Base-by-base conservation (phyloP, 2,888 invertebrate genomes). In the Microchrysa polita region DNA sequence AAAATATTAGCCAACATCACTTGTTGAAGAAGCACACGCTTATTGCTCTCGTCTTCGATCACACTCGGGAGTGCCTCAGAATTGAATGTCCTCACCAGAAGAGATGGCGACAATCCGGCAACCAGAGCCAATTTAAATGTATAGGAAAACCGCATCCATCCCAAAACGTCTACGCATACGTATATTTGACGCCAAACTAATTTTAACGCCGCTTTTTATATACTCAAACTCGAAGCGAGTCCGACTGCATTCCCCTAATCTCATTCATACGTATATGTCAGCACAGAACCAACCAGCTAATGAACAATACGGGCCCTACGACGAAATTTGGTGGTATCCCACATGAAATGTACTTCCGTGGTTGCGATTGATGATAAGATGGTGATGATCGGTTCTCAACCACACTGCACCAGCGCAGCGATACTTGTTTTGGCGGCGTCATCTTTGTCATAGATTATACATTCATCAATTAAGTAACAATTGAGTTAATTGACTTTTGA, bases 391-490 rank as follows among this genome's bases (percentile, higher is more conserved):
- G 1, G 20, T 7, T 7, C 4, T 34, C 27, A 34, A 34, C n/a
- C n/a, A n/a, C 27, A 34, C 27, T 34, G 27, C 27, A 34, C 27
- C 27, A 34, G 27, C n/a, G n/a, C 7, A 34, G 27, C n/a, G n/a
- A n/a, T n/a, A n/a, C 18, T 44, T 65, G 65, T 18, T 22, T 10
- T 1, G 44, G 42, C n/a, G n/a, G n/a, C 27, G 2, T 34, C 27
- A 34, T 34, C 27, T 34, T n/a, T 34, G 44, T 0, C 34, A 48
- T n/a, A 18, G 23, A 9, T 7, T 7, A 40, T 27, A 34, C 23
- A n/a, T 34, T n/a, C 44, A 65, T 65, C 65, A 44, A 65, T 65
- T 65, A 65, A 65, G 65, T 1, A 14, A 34, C 23, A 20, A 65
- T 48, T 65, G 5, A 65, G n/a, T 65, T 48, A 44, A 65, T 65